Base-by-base conservation (phyloP, 2,113 vertebrate genomes). In the Ameiurus melas region DNA sequence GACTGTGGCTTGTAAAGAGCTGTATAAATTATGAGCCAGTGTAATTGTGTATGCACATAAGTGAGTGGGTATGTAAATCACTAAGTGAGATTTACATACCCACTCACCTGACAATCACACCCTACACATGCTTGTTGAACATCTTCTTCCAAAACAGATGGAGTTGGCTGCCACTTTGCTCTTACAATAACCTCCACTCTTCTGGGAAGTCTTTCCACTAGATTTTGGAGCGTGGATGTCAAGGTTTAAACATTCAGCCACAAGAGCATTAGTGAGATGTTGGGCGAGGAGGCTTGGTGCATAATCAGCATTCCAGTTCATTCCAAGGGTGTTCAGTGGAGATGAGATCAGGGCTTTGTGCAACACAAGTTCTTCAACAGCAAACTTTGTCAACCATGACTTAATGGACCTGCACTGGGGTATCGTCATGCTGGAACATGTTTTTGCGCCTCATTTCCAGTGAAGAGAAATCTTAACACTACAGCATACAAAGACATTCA, bases 11-110 rank as follows among this genome's bases (percentile, higher is more conserved):
- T 62, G 57, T 62, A 60, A 60, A 62, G 80, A 83, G 80, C 80
- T 43, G 80, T 43, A 83, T 81, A 81, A 81, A 81, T 81, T 60
- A 81, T 60, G 16, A 60, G 79, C 25, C 30, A 2, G 30, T 81
- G 79, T 58, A 58, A 58, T 36, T 81, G 19, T 81, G 53, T 81
- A 81, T 81, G 79, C 79, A 58, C 8, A 19, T 8, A 58, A 57
- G n/a, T 20, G n/a, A 22, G 55, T 25, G 55, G 36, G 30, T 22
- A 57, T 57, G 78, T 5, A 57, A 57, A 81, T 81, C 7, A n/a
- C 75, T 16, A 17, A 47, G 66, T 19, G 68, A 5, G 7, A 47
- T 47, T 47, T 7, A 47, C 30, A 13, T 36, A 58, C 43, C 43
- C 43, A 5, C 30, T 25, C 30, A 58, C 9, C 53, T 36, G 51